These are phyloP conservation scores for Chinchilla lanigera DNA, from an alignment of 2,113 vertebrate species.

Conservation along the genomic window DNA sequence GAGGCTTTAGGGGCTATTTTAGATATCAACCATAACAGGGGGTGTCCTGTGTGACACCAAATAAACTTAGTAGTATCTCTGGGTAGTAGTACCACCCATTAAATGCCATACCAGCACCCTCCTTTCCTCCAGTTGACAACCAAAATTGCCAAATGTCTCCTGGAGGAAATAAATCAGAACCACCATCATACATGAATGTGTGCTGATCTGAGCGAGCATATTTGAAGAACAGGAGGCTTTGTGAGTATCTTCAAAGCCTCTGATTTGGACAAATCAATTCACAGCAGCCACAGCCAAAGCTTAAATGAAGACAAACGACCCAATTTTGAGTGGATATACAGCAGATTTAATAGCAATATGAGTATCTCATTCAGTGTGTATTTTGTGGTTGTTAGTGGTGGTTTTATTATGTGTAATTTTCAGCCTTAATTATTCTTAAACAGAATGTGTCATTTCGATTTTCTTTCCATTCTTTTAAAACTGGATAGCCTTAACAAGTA, in stretches of 20 bases:
- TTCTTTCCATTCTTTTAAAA: background rate
- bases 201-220: too few relatives aligned
- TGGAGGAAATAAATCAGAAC: background rate
- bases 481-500: background rate
- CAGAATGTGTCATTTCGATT: background rate
- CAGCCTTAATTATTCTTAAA: background rate
- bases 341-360: background rate
- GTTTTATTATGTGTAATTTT: background rate
- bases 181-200: fast-evolving
- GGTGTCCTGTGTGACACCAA: fast-evolving
- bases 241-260: background rate
- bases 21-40: background rate
- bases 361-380: background rate
- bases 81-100: too few relatives aligned
- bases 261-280: background rate
- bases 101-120: background rate
- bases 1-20: background rate
- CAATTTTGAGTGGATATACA: fast-evolving
- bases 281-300: background rate
- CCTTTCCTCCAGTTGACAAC: background rate
- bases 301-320: background rate
- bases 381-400: background rate
- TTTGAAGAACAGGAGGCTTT: background rate
- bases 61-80: background rate
- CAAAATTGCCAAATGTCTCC: background rate